Percentiles rank a stretch among this genome's conserved stretches.
Evolutionary conservation across 2,113 vertebrate species (phyloP).

Genomic region (Mustela lutreola): DNA sequence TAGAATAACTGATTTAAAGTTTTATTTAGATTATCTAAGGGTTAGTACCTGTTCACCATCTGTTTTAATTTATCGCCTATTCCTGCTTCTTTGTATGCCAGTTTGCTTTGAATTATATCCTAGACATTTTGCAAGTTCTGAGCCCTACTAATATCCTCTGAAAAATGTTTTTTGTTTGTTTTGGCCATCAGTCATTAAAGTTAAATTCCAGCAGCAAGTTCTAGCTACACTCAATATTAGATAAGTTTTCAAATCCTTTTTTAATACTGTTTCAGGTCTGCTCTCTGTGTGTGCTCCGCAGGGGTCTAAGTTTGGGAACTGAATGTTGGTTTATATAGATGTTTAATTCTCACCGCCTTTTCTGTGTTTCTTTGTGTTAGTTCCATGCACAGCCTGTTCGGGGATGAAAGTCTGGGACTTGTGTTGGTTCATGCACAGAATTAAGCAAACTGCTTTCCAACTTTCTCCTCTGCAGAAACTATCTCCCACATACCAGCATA

Average conservation of each 20-base stretch:
- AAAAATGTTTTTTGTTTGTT: neutral
- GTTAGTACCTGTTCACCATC: neutral
- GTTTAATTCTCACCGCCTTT: neutral
- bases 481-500: too few species aligned
- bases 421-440: neutral
- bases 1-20: slow-evolving; percentile 20
- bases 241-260: neutral
- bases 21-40: neutral
- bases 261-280: neutral
- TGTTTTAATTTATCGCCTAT: slow-evolving; percentile 6
- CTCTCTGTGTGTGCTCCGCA: neutral
- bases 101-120: neutral
- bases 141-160: neutral
- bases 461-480: neutral
- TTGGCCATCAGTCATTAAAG: neutral
- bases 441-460: neutral
- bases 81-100: slow-evolving; percentile 5
- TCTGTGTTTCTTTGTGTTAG: neutral
- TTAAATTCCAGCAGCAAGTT: neutral
- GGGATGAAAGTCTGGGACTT: neutral
- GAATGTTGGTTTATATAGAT: neutral
- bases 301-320: neutral
- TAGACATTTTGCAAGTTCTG: neutral
- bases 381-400: neutral
- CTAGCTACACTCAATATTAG: neutral